Conservation (phyloP, 2,797 vertebrate genomes). For the Enoplosus armatus region DNA sequence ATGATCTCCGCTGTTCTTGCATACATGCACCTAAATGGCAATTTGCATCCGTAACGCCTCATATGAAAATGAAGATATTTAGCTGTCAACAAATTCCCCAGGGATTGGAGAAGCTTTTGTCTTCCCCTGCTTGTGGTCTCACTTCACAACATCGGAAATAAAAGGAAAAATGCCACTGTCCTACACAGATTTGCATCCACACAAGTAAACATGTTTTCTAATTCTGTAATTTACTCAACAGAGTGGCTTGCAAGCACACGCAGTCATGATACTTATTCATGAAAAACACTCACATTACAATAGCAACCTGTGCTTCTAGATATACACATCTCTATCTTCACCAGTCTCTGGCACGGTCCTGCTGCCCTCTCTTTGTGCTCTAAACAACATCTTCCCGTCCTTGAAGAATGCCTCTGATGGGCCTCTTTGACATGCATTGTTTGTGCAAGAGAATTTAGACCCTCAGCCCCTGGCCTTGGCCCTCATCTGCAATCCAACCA, state of each 20-base stretch:
- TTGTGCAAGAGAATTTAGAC: constrained; percentile 83
- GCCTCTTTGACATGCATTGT: constrained; percentile 84
- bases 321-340: constrained; percentile 74
- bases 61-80: constrained; percentile 71
- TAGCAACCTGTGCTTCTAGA: constrained; percentile 45
- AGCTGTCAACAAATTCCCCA: constrained; percentile 55
- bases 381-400: constrained; percentile 73
- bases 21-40: constrained; percentile 50
- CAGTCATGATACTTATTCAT: constrained; percentile 16
- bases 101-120: constrained; percentile 36
- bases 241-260: background rate
- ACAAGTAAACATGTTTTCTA: constrained; percentile 42
- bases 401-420: constrained; percentile 75
- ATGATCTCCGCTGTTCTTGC: constrained; percentile 36
- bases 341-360: constrained; percentile 58
- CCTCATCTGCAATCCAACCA: constrained; percentile 76
- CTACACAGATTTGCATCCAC: constrained; percentile 14
- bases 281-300: constrained; percentile 49
- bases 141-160: constrained; percentile 17
- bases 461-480: constrained; percentile 79
- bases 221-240: constrained; percentile 27
- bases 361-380: constrained; percentile 75
- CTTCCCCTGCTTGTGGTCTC: constrained; percentile 50
- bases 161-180: constrained; percentile 31
- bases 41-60: constrained; percentile 67